These are phyloP conservation scores for Hemitrygon akajei DNA, from an alignment of 2,797 vertebrate species.

Conservation along the genomic window DNA sequence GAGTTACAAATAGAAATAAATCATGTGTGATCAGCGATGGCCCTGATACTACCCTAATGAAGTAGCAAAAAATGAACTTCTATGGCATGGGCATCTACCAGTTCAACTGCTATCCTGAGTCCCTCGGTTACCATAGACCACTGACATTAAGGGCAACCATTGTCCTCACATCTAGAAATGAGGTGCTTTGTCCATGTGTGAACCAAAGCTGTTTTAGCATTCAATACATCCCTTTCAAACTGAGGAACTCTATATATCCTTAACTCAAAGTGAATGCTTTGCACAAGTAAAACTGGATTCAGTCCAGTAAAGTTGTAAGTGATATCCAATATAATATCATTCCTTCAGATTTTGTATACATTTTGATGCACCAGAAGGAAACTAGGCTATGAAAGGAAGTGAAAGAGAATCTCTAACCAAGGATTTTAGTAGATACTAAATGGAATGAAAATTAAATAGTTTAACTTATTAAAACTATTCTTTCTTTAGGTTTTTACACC, in stretches of 20 bases:
- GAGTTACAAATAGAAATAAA: too few relatives aligned
- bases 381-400: neutral
- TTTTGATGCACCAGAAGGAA: neutral
- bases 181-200: too few relatives aligned
- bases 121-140: too few relatives aligned
- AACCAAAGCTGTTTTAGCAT: neutral
- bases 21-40: too few relatives aligned
- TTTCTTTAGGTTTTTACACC: neutral
- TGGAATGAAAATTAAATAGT: neutral
- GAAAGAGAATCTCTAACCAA: neutral
- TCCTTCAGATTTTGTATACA: neutral
- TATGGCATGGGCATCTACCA: too few relatives aligned
- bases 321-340: neutral
- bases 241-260: neutral
- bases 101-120: too few relatives aligned
- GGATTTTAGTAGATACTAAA: neutral
- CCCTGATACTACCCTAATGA: too few relatives aligned
- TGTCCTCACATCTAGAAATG: too few relatives aligned
- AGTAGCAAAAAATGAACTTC: too few relatives aligned
- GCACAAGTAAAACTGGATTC: neutral
- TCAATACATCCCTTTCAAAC: neutral
- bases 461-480: neutral
- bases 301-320: neutral
- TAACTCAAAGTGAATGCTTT: neutral
- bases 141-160: too few relatives aligned